These are phyloP conservation scores for Anser brachyrhynchus DNA, from an alignment of 2,113 vertebrate genomes.

Conservation along the genomic window DNA sequence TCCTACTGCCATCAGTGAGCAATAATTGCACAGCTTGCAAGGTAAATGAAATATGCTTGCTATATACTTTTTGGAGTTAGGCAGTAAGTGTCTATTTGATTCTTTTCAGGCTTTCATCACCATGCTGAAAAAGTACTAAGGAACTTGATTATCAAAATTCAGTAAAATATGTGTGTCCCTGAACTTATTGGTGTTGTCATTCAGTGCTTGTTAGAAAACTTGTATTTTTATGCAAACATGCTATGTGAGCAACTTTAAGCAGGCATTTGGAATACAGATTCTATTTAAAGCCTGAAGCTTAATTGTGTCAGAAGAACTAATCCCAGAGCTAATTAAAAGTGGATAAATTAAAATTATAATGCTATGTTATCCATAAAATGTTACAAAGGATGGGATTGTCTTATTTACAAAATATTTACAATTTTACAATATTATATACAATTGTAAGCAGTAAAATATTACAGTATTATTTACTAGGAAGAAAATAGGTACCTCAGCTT, in stretches of 20 bases:
- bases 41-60: background rate
- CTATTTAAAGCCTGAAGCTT: background rate
- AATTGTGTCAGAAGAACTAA: background rate
- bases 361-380: background rate
- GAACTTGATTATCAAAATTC: background rate
- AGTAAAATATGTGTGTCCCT: background rate
- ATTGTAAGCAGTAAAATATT: background rate
- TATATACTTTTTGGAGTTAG: background rate
- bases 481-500: background rate
- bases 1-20: background rate
- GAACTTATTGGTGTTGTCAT: background rate
- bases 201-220: background rate
- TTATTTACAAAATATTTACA: background rate
- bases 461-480: background rate
- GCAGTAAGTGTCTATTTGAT: background rate
- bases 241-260: background rate
- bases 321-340: background rate
- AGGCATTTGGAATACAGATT: background rate
- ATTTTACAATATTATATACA: background rate
- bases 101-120: background rate
- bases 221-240: background rate
- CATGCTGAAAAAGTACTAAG: background rate
- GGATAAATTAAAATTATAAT: background rate
- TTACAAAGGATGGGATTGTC: background rate
- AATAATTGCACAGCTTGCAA: background rate